Evolutionary conservation across 2,113 vertebrate genomes (phyloP), one percentile per base, ranked within the genome.

Genomic region (Lethenteron camtschaticum): DNA sequence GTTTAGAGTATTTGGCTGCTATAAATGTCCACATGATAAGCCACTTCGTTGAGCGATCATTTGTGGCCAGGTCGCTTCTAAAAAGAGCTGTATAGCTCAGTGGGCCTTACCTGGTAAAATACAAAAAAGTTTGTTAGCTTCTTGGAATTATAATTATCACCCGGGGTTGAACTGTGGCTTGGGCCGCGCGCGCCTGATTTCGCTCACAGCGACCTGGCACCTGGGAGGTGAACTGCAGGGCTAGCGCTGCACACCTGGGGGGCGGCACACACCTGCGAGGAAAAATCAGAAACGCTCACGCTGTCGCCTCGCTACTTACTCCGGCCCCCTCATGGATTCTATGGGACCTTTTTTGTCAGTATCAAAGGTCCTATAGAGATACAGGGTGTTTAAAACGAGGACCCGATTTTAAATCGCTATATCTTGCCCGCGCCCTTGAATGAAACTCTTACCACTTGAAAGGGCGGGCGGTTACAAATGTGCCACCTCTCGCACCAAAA

Each of bases 201-300:
- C 94, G 0, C 92, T 95, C 79, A 99, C 94, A 92, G 96, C 96
- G 72, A 99, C 58, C 94, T 81, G 58, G 94, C 59, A 96, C 94
- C 81, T 99, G 94, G 63, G 92, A 95, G 78, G 94, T 96, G 81
- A 99, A 99, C 81, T 96, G 92, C 71, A 96, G 86, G 85, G 79
- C 96, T 92, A 99, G 74, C 96, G 96, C 78, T 99, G 57, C 78
- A 95, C 92, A 99, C 96, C 74, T 82, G 87, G 84, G 88, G 71
- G 92, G 87, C 1, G 90, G 88, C 76, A 89, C 89, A 99, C 69
- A 96, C 92, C 92, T 97, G 18, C 2, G 20, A 9, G 70, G 11
- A 70, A 7, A 70, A 72, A 55, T 68, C 74, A 58, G 12, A 66
- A 75, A 16, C 8, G 24, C 63, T 66, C n/a, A 9, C 63, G 24